These are phyloP conservation scores for Mobula hypostoma DNA, from an alignment of 2,113 vertebrate species.

Conservation along the genomic window DNA sequence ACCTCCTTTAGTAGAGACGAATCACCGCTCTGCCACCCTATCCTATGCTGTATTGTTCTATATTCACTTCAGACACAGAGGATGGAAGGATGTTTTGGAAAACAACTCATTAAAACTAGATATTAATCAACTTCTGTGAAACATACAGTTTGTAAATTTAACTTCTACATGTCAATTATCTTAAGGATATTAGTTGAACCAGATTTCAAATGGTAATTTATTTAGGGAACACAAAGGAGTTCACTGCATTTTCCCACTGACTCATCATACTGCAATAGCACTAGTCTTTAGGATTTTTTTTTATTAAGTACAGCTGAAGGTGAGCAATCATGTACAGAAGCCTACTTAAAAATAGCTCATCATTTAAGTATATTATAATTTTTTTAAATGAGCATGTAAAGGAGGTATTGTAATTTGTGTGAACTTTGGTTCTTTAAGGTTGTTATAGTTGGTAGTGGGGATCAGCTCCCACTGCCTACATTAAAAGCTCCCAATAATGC, in stretches of 20 bases:
- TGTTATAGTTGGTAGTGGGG: too few relatives aligned
- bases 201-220: background rate
- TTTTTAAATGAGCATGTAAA: background rate
- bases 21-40: too few relatives aligned
- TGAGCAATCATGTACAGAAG: background rate
- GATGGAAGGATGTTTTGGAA: background rate
- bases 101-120: background rate
- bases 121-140: background rate
- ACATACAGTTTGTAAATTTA: background rate
- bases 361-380: background rate
- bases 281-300: background rate
- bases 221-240: background rate
- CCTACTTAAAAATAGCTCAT: background rate
- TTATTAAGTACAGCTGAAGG: background rate
- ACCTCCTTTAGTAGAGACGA: too few relatives aligned
- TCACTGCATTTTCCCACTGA: background rate
- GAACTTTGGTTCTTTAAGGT: too few relatives aligned
- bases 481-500: too few relatives aligned
- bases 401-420: background rate
- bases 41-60: too few relatives aligned
- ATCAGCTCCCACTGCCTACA: too few relatives aligned
- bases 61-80: background rate
- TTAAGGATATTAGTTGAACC: background rate
- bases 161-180: background rate
- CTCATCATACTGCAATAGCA: background rate